Percentiles rank a stretch among this genome's conserved stretches.
Evolutionary conservation across 2,113 vertebrate genomes (phyloP).

Genomic region (Daboia siamensis): DNA sequence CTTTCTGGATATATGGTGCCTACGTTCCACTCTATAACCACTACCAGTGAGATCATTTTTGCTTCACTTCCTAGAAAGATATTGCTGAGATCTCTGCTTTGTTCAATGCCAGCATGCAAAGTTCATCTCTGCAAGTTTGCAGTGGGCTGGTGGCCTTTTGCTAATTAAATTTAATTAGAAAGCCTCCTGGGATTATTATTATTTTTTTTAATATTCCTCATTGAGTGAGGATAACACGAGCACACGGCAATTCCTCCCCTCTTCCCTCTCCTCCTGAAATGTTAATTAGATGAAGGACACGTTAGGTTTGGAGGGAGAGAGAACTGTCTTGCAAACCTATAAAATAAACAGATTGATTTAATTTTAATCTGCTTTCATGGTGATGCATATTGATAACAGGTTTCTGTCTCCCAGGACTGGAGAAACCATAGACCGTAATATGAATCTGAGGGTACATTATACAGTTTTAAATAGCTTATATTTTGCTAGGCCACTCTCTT

Average conservation of each 20-base stretch:
- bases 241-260: slow-evolving; percentile 28
- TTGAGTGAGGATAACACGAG: slow-evolving; percentile 41
- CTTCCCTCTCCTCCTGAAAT: slow-evolving; percentile 55
- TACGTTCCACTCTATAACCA: background rate
- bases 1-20: background rate
- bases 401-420: slow-evolving; percentile 65
- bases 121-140: slow-evolving; percentile 22
- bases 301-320: slow-evolving; percentile 46
- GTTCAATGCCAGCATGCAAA: slow-evolving; percentile 14
- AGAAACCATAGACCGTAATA: slow-evolving; percentile 64
- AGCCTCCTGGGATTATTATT: slow-evolving; percentile 52
- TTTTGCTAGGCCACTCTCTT: slow-evolving; percentile 58
- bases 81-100: background rate
- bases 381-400: slow-evolving; percentile 67
- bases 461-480: slow-evolving; percentile 68
- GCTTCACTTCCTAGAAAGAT: accelerated
- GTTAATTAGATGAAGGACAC: slow-evolving; percentile 66
- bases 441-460: slow-evolving; percentile 67
- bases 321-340: slow-evolving; percentile 55
- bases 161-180: slow-evolving; percentile 65
- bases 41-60: background rate
- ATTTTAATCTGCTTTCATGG: slow-evolving; percentile 75
- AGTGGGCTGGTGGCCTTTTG: slow-evolving; percentile 44
- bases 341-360: slow-evolving; percentile 77
- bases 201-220: slow-evolving; percentile 54